Evolutionary conservation across 2,888 invertebrate genomes (phyloP), one percentile per base, ranked within the genome.

Genomic region (Thecophora atra): DNA sequence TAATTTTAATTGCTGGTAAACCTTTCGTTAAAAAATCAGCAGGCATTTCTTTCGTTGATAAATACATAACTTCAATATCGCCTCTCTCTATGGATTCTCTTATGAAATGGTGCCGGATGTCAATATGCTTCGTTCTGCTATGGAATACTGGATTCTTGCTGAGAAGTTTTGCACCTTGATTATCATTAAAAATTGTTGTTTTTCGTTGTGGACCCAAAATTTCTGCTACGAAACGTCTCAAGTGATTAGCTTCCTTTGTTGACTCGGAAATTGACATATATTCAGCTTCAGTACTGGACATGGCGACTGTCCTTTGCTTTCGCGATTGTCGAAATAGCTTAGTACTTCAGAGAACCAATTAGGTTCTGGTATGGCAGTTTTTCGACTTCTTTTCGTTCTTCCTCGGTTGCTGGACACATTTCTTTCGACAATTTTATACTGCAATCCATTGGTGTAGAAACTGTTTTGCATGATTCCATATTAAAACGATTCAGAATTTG

Each of bases 31-130:
- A n/a, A 24, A 66, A 47, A 58, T 72, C 60, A 11, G 65, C 70
- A 51, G 47, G 51, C 70, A 70, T 72, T 60, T 72, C 63, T 21
- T 58, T 44, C 1, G 66, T 73, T 60, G 52, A 52, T 37, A 66
- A 26, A 47, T 73, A 73, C 66, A 65, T 62, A 13, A 70, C 42
- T 52, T 70, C 37, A 19, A 73, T 56, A 30, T n/a, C 30, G 51
- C 51, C 19, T 65, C 65, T 28, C 64, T 6, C n/a, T n/a, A n/a
- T n/a, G n/a, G n/a, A n/a, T n/a, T n/a, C n/a, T n/a, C n/a, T n/a
- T 42, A 65, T 17, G 26, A 65, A 65, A 26, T 44, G 47, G 26
- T 65, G 65, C 11, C 65, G 65, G 15, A 65, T 65, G 44, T 65
- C 65, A 7, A 65, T 19, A 42, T 65, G 66, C 47, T 66, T 66